Base-by-base conservation (phyloP, 2,113 vertebrate species). In the Bufo bufo region DNA sequence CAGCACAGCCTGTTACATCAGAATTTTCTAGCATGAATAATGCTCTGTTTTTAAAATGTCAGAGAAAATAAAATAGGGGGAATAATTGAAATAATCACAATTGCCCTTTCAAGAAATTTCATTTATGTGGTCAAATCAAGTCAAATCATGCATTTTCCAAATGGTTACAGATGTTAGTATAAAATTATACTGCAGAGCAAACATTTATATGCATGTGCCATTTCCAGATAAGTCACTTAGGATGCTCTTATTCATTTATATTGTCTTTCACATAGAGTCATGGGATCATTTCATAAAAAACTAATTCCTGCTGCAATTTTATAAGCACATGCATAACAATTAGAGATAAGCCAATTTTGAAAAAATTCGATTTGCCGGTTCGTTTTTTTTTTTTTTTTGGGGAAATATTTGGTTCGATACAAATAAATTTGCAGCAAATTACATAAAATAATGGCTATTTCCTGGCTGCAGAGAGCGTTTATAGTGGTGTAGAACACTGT, bases 41-140 rank as follows among this genome's bases (percentile, higher is more conserved):
- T 52, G 4, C 59, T 5, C 61, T 82, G 45, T 83, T 47, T 69
- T 83, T 14, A 12, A 84, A 71, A 84, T 84, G 82, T 84, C 82
- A 84, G 7, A 6, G n/a, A 43, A 69, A 83, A 50, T 83, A 63
- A 65, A 66, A 82, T 43, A 66, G 23, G 4, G 7, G 2, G 4
- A 47, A 23, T 66, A 50, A 33, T 71, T 52, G 82, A 14, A 16
- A 33, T 54, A 71, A 54, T 54, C 56, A 23, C 65, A 71, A 54
- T 84, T 84, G 23, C 63, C 82, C 82, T 84, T 84, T 45, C 69
- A 54, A 43, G 20, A 54, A 84, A 84, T 43, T 17, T 4, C 4
- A 54, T 69, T 52, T 52, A 20, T 82, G n/a, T 82, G 80, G 19
- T 65, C 49, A 63, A 59, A 49, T 71, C 33, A 54, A 50, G 47